Evolutionary conservation across 2,888 invertebrate species (phyloP), one percentile per base, ranked within the genome.

Genomic region (Atrina japonica): DNA sequence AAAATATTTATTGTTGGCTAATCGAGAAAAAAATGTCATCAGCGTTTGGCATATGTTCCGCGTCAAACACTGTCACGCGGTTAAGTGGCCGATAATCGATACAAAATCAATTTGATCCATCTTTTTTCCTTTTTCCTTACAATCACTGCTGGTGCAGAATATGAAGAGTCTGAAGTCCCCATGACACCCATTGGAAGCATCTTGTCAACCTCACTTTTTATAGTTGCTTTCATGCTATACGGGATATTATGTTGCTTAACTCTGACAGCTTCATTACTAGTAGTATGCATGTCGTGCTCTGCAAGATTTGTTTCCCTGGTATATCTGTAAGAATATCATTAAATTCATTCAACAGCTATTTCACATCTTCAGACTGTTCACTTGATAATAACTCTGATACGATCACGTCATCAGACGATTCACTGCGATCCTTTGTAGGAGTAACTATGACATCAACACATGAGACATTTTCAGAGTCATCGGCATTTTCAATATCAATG

Each of bases 31-130:
- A 41, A 58, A 41, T 23, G 9, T 52, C 52, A 9, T 23, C 25
- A 21, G 9, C 1, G 11, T 21, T 21, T 11, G 58, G 40, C 35
- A 40, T 58, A 16, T 81, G 80, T 55, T 82, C 83, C 9, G 72
- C 59, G 49, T 80, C 78, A 71, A 77, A 82, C 7, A 71, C 55
- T 1, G 78, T 78, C 11, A 5, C 70, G 25, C 5, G 47, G 55
- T 82, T 84, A 2, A 81, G 18, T 18, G 40, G 47, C 23, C 81
- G 49, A 47, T 71, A 77, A 55, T 83, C 77, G 30, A 79, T 70
- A 66, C 76, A 78, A 45, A 77, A 75, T 7, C 35, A 35, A 35
- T 11, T 35, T 7, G 35, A 7, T 11, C 35, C 35, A 35, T 35
- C 35, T 11, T 65, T 47, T 52, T 79, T 35, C 35, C 35, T 65